phyloP scores from a whole-genome alignment of 2,113 vertebrate genomes.

The Conger conger region DNA sequence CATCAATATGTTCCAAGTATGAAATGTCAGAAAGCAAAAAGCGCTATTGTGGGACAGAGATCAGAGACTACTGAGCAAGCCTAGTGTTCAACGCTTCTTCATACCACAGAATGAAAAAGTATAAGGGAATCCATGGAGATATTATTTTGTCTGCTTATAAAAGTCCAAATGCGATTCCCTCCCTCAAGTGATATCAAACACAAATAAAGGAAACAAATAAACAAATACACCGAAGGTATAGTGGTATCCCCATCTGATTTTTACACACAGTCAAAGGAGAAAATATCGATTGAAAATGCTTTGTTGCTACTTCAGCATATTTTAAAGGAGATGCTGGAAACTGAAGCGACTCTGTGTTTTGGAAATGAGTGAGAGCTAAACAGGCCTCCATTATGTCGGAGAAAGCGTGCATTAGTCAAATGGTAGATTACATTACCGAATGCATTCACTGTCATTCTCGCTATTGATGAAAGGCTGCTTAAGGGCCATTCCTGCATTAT shows the following conservation, averaged over 20 bases:
- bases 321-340: background rate
- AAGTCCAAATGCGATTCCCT: background rate
- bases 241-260: background rate
- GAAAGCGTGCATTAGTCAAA: slow-evolving; percentile 62
- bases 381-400: slow-evolving; percentile 59
- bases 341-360: background rate
- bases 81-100: background rate
- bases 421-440: slow-evolving; percentile 40
- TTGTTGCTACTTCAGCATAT: background rate
- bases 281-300: background rate
- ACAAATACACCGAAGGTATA: background rate
- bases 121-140: background rate
- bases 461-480: background rate
- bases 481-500: background rate
- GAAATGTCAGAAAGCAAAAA: background rate
- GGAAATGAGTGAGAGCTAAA: slow-evolving; percentile 59
- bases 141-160: background rate
- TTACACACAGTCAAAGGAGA: background rate
- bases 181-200: background rate
- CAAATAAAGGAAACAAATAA: slow-evolving; percentile 1
- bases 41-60: background rate
- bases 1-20: too few relatives aligned
- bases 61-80: background rate
- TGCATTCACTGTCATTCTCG: background rate
- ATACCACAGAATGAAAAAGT: background rate